Evolutionary conservation across 1,140 invertebrate genomes (phyloP), one percentile per base, ranked within the genome.

Genomic region (Halesus radiatus): DNA sequence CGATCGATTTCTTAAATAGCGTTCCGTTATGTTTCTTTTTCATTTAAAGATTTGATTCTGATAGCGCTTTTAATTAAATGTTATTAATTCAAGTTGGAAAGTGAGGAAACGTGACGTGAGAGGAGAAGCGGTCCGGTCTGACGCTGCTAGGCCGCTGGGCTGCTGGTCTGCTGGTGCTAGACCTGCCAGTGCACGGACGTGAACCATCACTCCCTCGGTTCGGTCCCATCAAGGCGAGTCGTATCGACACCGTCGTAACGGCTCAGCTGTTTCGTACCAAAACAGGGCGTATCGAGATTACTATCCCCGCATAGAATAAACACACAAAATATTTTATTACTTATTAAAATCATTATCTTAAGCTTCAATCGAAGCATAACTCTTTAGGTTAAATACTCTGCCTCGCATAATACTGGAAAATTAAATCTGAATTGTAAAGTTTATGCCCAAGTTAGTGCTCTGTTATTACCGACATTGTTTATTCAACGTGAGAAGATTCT

Each of bases 251-350:
- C 5, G 26, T 18, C 50, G 50, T 74, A 70, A 78, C 52, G 76
- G 32, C 52, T 68, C 45, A 32, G 66, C 52, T 70, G 23, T 26
- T 77, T 77, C 32, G 20, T 53, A 76, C 60, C 45, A 80, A 66
- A 56, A 60, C 37, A 23, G 29, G 80, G 64, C 75, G 74, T 52
- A 74, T 26, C 20, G 10, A 79, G 81, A 82, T 82, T 54, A 56
- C 75, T 82, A 82, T 82, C 81, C 81, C n/a, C 26, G 10, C 50
- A 77, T 79, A 79, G 77, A 82, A 68, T 79, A 82, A 82, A 82
- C 81, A 82, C 81, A 82, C 81, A 66, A 79, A 82, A 72, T 79
- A 60, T 78, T 82, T 82, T 82, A 82, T 82, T 82, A 76, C 81
- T 79, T 79, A 82, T 82, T 82, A 82, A 79, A 79, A 76, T 66